Evolutionary conservation across 2,888 invertebrate genomes (phyloP), one percentile per base, ranked within the genome.

Genomic region (Acholoe squamosa): DNA sequence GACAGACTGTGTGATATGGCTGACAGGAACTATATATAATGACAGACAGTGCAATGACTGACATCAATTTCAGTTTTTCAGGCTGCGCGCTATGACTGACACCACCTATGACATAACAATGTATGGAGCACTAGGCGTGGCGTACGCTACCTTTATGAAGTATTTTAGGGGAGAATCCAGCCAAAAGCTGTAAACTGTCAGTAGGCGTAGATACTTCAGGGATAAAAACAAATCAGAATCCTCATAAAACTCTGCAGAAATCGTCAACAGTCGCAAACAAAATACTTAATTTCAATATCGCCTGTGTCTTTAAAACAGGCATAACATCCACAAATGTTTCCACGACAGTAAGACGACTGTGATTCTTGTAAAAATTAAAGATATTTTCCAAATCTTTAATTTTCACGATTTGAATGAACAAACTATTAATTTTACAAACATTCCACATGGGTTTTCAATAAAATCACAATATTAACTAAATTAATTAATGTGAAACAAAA

Each of bases 111-210:
- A 10, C 43, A 7, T 43, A 10, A 43, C 43, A 43, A n/a, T n/a
- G n/a, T n/a, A n/a, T n/a, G n/a, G n/a, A n/a, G n/a, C n/a, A n/a
- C n/a, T n/a, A n/a, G n/a, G n/a, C n/a, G 61, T 61, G n/a, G 19
- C 14, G 43, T 43, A 61, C 61, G n/a, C 61, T 61, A 61, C 61
- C 61, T 61, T 61, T n/a, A 61, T 61, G 61, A 61, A 61, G 61
- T 61, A 61, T 19, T 61, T 61, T n/a, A 61, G 61, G 61, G 61
- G 61, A n/a, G 61, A 61, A n/a, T 61, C 61, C 61, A 61, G n/a
- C 61, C 61, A 61, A 61, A 61, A 61, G 61, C 61, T 61, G 61
- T 61, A 61, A 61, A 61, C 61, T 3, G 61, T 61, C 61, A 61
- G 61, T 14, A 61, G 61, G n/a, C 61, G 61, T 0, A 61, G 61